Conservation (phyloP, 1,140 invertebrate species). For the Rhagoletis zephyria region DNA sequence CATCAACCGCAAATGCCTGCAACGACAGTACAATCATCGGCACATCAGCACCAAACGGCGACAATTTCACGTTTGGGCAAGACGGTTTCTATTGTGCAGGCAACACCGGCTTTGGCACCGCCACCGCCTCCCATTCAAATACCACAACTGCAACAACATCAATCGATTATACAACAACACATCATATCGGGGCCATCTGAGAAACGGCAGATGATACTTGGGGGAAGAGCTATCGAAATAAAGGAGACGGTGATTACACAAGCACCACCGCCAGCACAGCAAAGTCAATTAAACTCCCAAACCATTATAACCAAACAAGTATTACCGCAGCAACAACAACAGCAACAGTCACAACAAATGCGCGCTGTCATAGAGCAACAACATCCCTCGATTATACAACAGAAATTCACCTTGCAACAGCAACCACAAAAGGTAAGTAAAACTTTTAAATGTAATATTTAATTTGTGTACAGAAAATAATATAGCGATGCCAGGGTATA, state of each 20-base stretch:
- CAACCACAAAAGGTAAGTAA: slow-evolving; percentile 27
- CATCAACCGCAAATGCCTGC: slow-evolving; percentile 64
- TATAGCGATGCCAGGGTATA: too few relatives aligned
- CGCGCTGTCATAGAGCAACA: slow-evolving; percentile 55
- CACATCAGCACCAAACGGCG: slow-evolving; percentile 53
- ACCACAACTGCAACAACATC: slow-evolving; percentile 70
- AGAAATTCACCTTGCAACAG: slow-evolving; percentile 46
- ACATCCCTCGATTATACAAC: slow-evolving; percentile 63
- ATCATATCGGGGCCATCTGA: slow-evolving; percentile 67
- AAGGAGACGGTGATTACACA: slow-evolving; percentile 70
- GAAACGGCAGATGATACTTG: slow-evolving; percentile 65
- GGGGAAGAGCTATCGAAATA: slow-evolving; percentile 60
- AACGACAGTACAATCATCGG: background rate
- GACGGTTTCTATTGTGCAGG: slow-evolving; percentile 58
- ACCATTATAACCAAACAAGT: slow-evolving; percentile 69
- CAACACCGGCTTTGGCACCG: slow-evolving; percentile 51
- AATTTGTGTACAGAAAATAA: too few relatives aligned
- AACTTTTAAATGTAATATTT: too few relatives aligned
- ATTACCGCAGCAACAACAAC: slow-evolving; percentile 60
- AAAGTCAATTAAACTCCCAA: slow-evolving; percentile 69
- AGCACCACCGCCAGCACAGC: slow-evolving; percentile 66
- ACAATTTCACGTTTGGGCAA: slow-evolving; percentile 48
- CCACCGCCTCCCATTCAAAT: slow-evolving; percentile 61
- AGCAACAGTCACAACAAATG: slow-evolving; percentile 61
- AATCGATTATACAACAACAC: slow-evolving; percentile 72